These are phyloP conservation scores for Ferdinandea cuprea DNA, from an alignment of 2,888 invertebrate genomes.

Conservation along the genomic window DNA sequence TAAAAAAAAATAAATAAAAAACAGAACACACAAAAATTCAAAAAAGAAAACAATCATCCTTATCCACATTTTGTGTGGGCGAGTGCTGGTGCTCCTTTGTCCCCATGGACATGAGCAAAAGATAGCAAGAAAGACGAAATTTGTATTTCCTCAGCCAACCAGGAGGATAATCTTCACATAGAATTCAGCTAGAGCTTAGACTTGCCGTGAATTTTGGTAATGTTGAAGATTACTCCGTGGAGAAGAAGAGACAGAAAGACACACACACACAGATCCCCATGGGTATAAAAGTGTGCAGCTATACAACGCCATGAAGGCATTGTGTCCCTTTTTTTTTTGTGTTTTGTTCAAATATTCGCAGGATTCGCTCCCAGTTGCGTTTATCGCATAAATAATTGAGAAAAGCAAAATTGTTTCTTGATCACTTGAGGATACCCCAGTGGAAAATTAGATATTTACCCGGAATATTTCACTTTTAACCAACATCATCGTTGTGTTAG, in stretches of 20 bases:
- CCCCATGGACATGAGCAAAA: constrained; percentile 55
- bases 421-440: constrained; percentile 82
- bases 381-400: constrained; percentile 76
- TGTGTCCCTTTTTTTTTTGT: constrained; percentile 57
- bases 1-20: constrained; percentile 8
- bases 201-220: constrained; percentile 51
- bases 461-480: constrained; percentile 73
- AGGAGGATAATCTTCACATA: constrained; percentile 72
- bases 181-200: constrained; percentile 59
- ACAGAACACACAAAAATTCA: constrained; percentile 35
- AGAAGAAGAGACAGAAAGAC: constrained; percentile 47
- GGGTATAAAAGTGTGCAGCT: constrained; percentile 46
- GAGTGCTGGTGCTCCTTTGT: constrained; percentile 40
- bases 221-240: constrained; percentile 65
- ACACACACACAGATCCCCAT: constrained; percentile 40
- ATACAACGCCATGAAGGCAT: constrained; percentile 21
- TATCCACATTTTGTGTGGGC: constrained; percentile 43
- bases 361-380: constrained; percentile 68
- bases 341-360: constrained; percentile 61
- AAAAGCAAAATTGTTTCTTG: constrained; percentile 82
- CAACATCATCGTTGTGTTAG: constrained; percentile 64
- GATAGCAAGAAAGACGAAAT: constrained; percentile 29
- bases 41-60: constrained; percentile 54
- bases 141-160: constrained; percentile 51
- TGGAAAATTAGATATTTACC: constrained; percentile 76